Evolutionary conservation across 1,140 invertebrate genomes (phyloP).

Genomic region (Camponotus pennsylvanicus): DNA sequence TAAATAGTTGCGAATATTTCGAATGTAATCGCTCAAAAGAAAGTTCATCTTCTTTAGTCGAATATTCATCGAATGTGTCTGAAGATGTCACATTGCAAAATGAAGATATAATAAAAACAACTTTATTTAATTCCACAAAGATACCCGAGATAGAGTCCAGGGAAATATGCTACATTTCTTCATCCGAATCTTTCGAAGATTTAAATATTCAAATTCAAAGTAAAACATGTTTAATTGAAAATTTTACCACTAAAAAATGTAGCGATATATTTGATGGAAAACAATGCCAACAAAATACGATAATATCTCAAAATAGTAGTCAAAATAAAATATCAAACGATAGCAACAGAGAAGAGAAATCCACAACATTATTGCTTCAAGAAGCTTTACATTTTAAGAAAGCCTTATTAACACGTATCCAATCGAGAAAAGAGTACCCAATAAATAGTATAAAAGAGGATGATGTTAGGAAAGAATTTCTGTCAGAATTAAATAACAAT

Average conservation of each 20-base stretch:
- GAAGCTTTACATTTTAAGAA: conserved; percentile 75
- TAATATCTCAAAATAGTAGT: conserved; percentile 53
- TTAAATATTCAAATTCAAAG: neutral
- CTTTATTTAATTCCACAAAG: neutral
- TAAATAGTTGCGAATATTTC: conserved; percentile 19
- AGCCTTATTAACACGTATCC: conserved; percentile 56
- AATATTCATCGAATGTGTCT: conserved; percentile 2
- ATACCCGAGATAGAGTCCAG: conserved; percentile 18
- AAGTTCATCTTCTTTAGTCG: conserved; percentile 15
- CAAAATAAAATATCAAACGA: conserved; percentile 63
- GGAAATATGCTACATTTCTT: conserved; percentile 35
- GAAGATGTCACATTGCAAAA: conserved; percentile 1
- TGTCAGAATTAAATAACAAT: neutral
- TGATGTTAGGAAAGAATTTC: neutral
- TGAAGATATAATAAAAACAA: neutral
- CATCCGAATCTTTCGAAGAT: conserved; percentile 35
- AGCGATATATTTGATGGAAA: neutral
- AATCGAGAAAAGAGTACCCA: conserved; percentile 36
- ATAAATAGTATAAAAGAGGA: neutral
- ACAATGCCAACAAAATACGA: conserved; percentile 41
- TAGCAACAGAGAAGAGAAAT: conserved; percentile 69
- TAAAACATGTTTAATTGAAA: neutral
- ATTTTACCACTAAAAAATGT: neutral
- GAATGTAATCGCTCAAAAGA: neutral
- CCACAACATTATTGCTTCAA: conserved; percentile 67